Evolutionary conservation across 2,888 invertebrate species (phyloP), one percentile per base, ranked within the genome.

Genomic region (Chymomyza fuscimana): DNA sequence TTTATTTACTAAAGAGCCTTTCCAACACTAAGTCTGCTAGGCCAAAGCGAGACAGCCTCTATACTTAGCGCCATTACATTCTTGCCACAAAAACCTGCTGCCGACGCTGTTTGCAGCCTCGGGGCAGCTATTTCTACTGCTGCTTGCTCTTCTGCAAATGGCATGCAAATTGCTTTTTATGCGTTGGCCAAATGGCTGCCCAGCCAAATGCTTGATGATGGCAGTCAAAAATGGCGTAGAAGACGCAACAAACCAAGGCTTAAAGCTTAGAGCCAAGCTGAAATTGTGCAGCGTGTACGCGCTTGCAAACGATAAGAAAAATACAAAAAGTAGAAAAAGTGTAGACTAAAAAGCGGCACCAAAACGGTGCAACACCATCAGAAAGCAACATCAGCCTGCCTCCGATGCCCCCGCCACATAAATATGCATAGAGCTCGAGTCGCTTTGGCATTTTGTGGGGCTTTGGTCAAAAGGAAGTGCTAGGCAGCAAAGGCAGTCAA

Each of bases 161-260:
- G 87, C 85, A 86, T 86, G 85, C 85, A 86, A 86, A 86, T 86
- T 88, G 85, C 87, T 86, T 86, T 86, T 88, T 81, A 85, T 88
- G 87, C 84, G 82, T 87, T 85, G 79, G 73, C 74, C 69, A 36
- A 16, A 58, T 15, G 58, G 29, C 58, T 15, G 29, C 36, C 19
- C 72, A 72, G 61, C 74, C 73, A 77, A 82, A 82, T 87, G 87
- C 83, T 86, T 80, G 83, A 83, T 83, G 87, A 83, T 83, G 83
- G 77, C 83, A 83, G 87, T 84, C 83, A 87, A 84, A 84, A 84
- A 84, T 84, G 83, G 87, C 83, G 87, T 81, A 82, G 82, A 76
- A 78, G 75, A 25, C 4, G 40, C 40, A 10, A 79, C 78, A 74
- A 58, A 25, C 29, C 25, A 15, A 58, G 58, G 15, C 58, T 32